A percentile compares a stretch with the other conserved stretches of the same genome.
phyloP scores from a whole-genome alignment of 1,140 invertebrate genomes.

The Bicyclus anynana region DNA sequence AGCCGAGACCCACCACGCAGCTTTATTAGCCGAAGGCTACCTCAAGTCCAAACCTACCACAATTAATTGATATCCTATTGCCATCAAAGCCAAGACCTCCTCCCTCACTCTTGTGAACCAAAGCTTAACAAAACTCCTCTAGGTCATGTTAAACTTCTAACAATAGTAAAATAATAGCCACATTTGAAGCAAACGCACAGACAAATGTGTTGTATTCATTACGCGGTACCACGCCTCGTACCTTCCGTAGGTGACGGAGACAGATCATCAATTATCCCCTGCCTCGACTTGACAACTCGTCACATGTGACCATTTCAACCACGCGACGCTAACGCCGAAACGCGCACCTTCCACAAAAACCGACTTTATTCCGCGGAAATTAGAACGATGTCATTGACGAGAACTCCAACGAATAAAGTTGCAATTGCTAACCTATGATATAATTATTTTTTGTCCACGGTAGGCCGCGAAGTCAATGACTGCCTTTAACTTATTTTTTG shows the following conservation, averaged over 20 bases:
- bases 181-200: too few species aligned
- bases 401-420: background rate
- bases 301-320: conserved; percentile 17
- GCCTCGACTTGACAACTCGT: conserved; percentile 34
- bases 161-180: too few species aligned
- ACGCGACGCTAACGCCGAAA: background rate
- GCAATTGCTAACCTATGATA: conserved; percentile 13
- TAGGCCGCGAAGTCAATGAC: conserved; percentile 26
- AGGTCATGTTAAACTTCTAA: too few species aligned
- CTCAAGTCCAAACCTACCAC: too few species aligned
- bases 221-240: conserved; percentile 14
- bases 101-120: too few species aligned
- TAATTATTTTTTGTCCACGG: conserved; percentile 28
- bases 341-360: background rate
- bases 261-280: conserved; percentile 51
- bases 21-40: too few species aligned
- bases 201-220: conserved; percentile 1
- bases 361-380: background rate
- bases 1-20: too few species aligned
- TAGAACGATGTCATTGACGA: background rate
- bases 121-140: too few species aligned
- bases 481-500: conserved; percentile 18
- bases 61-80: too few species aligned
- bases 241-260: conserved; percentile 24
- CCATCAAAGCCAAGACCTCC: too few species aligned